Percentiles rank a stretch among this genome's conserved stretches.
Conservation (phyloP, 2,113 vertebrate genomes). For the Tachysurus vachellii region DNA sequence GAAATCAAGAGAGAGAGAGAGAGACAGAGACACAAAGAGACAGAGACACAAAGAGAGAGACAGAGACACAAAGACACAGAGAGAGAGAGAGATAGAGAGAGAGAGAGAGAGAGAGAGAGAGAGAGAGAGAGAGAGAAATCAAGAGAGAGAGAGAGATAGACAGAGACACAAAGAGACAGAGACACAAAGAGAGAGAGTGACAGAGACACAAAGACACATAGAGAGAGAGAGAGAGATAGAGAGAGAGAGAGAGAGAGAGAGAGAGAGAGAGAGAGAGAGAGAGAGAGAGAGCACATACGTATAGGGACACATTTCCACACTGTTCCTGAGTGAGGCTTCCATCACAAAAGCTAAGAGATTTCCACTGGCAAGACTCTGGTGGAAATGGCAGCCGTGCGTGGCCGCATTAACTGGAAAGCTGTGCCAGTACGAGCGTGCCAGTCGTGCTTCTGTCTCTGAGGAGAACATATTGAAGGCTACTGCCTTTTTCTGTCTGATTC, state of each 20-base stretch:
- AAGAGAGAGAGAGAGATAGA: background rate
- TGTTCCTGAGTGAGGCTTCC: slow-evolving; percentile 25
- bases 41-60: too few species aligned
- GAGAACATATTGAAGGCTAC: slow-evolving; percentile 36
- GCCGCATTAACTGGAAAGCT: slow-evolving; percentile 32
- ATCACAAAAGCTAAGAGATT: slow-evolving; percentile 45
- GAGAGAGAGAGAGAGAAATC: background rate
- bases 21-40: background rate
- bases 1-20: background rate
- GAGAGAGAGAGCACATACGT: background rate
- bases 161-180: slow-evolving; percentile 2
- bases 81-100: background rate
- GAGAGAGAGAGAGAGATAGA: background rate
- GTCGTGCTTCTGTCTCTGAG: slow-evolving; percentile 37
- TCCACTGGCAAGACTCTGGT: slow-evolving; percentile 39
- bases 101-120: background rate
- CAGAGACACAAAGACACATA: background rate
- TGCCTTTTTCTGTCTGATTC: slow-evolving; percentile 33
- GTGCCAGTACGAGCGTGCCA: slow-evolving; percentile 25
- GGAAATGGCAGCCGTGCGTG: slow-evolving; percentile 36
- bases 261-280: background rate
- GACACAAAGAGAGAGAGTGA: background rate
- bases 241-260: background rate
- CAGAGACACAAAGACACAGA: background rate
- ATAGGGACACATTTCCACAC: slow-evolving; percentile 20